phyloP scores from a whole-genome alignment of 2,797 vertebrate genomes.

The Echeneis naucrates region DNA sequence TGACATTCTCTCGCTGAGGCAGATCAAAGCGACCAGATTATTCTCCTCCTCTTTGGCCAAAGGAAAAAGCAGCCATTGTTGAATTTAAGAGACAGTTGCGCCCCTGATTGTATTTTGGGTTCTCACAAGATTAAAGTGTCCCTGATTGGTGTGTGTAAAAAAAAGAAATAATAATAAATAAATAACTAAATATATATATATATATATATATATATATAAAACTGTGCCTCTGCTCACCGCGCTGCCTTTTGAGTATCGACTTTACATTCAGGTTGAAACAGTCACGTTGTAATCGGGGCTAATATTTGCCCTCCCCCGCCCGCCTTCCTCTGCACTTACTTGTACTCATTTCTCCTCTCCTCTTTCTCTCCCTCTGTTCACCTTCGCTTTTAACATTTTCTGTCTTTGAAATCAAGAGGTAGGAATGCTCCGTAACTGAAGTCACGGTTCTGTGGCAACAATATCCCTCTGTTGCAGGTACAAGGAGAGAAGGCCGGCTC shows the following conservation, averaged over 20 bases:
- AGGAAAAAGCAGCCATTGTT: constrained; percentile 2
- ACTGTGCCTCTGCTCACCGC: background rate
- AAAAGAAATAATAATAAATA: no score
- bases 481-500: constrained; percentile 47
- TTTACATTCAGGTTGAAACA: constrained; percentile 21
- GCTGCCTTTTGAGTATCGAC: constrained; percentile 29
- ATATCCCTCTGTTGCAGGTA: constrained; percentile 70
- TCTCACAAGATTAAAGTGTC: background rate
- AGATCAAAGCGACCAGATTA: constrained; percentile 61
- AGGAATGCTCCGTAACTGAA: constrained; percentile 69
- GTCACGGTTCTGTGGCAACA: constrained; percentile 61
- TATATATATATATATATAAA: no score
- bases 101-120: background rate
- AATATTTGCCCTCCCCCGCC: constrained; percentile 13
- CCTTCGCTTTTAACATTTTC: constrained; percentile 41
- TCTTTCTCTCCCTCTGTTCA: constrained; percentile 41
- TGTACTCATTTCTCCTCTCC: constrained; percentile 22
- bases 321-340: constrained; percentile 18
- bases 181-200: no score
- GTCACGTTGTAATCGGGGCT: constrained; percentile 38
- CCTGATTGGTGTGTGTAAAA: background rate
- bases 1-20: constrained; percentile 52
- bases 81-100: constrained; percentile 19
- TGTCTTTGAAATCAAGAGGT: constrained; percentile 68
- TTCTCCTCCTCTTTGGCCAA: constrained; percentile 24